Evolutionary conservation across 1,140 invertebrate species (phyloP).

Genomic region (Zaprionus kolodkinae): DNA sequence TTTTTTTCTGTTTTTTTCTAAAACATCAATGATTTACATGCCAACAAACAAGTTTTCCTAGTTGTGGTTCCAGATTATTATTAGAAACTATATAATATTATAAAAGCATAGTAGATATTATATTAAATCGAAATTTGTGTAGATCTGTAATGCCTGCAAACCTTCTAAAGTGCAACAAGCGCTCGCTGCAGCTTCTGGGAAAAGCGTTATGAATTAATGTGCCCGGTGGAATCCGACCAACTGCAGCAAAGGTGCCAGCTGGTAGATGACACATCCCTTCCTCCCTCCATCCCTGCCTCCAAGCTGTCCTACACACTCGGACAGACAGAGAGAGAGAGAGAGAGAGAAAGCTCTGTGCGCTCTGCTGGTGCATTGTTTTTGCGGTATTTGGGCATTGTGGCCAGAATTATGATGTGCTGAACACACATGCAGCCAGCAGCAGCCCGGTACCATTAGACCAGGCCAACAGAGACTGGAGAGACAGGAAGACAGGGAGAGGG

Average conservation of each 20-base stretch:
- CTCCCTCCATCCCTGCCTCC: no score
- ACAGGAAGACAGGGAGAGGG: no score
- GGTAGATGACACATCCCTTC: background rate
- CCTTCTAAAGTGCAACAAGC: background rate
- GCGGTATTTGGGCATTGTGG: slow-evolving; percentile 79
- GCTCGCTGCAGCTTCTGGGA: background rate
- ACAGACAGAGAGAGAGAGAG: background rate
- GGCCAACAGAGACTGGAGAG: slow-evolving; percentile 39
- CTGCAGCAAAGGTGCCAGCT: slow-evolving; percentile 15
- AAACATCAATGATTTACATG: no score
- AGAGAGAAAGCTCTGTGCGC: background rate
- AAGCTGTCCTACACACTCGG: background rate
- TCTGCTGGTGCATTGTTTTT: slow-evolving; percentile 59
- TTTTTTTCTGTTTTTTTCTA: no score
- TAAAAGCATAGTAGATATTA: no score
- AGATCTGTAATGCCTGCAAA: background rate
- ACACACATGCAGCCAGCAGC: slow-evolving; percentile 2
- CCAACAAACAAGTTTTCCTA: no score
- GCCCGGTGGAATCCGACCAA: slow-evolving; percentile 9
- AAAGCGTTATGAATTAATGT: slow-evolving; percentile 5
- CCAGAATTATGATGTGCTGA: slow-evolving; percentile 76
- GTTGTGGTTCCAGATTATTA: no score
- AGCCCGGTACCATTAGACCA: slow-evolving; percentile 52
- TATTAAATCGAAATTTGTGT: no score
- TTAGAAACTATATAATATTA: no score